Evolutionary conservation across 2,113 vertebrate species (phyloP), one percentile per base, ranked within the genome.

Genomic region (Picathartes gymnocephalus): DNA sequence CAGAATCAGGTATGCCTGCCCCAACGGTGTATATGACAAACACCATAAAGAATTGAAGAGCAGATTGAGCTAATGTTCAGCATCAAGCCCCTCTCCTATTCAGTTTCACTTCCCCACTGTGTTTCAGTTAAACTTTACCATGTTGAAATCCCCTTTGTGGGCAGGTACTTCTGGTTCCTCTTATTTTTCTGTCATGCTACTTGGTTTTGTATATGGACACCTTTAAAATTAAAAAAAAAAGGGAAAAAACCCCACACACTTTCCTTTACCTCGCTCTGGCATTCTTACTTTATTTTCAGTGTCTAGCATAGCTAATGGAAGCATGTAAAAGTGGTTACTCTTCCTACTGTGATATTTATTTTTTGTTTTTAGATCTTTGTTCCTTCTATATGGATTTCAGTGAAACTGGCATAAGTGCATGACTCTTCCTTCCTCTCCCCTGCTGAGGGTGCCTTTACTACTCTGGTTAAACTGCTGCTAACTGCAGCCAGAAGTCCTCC

Each of bases 101-200:
- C 37, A 51, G 69, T 96, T 95, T 96, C 90, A 94, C 68, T 97
- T 97, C 96, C 90, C 69, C 24, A 35, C 50, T 68, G 44, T 61
- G 69, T 96, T 97, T 97, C 96, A 92, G 93, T 97, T 97, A 94
- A 94, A 92, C 93, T 93, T 92, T 83, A 71, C 0, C 1, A 87
- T 96, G 93, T 96, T 92, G 95, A 96, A 97, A 97, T 97, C 95
- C 93, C 96, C 94, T 95, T 94, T 95, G 89, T 95, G 91, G 95
- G 95, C 93, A 95, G 88, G 88, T 95, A 92, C 66, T 96, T 96
- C 91, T 94, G 83, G 92, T 97, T 97, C 96, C 96, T 89, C 77
- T 93, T 93, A 88, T 82, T 93, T 89, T 90, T 95, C 65, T 91
- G 81, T 92, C 74, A 83, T 91, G 92, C 78, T 83, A 51, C 60